phyloP scores from a whole-genome alignment of 2,797 vertebrate genomes.

The Falco concolor region DNA sequence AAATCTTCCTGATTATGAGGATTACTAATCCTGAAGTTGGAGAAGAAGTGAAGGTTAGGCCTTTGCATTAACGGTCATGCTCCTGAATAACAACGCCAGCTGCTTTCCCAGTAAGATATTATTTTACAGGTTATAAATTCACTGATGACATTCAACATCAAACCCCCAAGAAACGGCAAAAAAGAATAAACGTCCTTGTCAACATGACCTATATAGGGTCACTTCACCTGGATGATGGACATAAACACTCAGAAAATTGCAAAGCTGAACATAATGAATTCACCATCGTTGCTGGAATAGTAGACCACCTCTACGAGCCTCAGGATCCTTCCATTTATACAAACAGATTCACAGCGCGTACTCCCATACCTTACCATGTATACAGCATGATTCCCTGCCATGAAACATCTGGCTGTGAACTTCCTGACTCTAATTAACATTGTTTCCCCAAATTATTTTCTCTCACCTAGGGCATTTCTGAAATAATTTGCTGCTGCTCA shows the following conservation, averaged over 20 bases:
- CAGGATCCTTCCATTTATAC: neutral
- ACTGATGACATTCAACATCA: neutral
- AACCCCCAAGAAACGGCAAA: neutral
- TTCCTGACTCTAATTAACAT: conserved; percentile 9
- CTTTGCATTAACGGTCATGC: neutral
- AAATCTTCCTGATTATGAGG: neutral
- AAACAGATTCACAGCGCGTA: neutral
- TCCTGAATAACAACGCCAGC: neutral
- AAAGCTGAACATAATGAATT: neutral
- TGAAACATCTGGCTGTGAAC: neutral
- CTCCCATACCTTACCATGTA: neutral
- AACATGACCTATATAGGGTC: neutral
- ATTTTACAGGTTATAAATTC: neutral
- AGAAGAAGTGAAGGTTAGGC: neutral
- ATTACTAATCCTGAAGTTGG: neutral
- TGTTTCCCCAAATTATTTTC: neutral
- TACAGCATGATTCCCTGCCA: neutral
- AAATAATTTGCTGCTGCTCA: conserved; percentile 2
- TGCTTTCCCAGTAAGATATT: neutral
- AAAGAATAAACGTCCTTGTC: neutral
- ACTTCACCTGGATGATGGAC: neutral
- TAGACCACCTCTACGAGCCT: neutral
- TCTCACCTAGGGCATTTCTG: neutral
- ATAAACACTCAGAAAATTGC: neutral
- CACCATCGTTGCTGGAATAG: neutral